These are phyloP conservation scores for Varecia variegata DNA, from an alignment of 2,797 vertebrate species.

Conservation along the genomic window DNA sequence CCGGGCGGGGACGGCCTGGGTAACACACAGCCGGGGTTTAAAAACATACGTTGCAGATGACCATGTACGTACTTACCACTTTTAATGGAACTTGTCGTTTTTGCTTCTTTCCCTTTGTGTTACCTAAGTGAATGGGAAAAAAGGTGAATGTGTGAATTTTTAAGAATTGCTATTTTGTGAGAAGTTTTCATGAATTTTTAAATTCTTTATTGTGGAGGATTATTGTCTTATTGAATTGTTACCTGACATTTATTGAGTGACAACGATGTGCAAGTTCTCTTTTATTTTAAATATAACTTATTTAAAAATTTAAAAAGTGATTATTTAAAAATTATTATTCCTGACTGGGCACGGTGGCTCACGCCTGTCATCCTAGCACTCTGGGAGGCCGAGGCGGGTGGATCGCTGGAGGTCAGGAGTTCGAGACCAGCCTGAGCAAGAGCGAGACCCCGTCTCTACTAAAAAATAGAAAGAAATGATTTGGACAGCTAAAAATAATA, in stretches of 20 bases:
- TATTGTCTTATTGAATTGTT: conserved; percentile 4
- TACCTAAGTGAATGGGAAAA: background rate
- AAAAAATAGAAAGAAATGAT: too few species aligned
- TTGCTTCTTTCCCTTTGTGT: background rate
- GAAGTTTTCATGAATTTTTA: conserved; percentile 9
- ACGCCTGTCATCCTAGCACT: too few species aligned
- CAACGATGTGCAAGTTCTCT: background rate
- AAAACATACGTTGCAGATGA: background rate
- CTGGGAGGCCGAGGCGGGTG: too few species aligned
- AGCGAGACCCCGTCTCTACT: too few species aligned
- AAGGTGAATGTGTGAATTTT: background rate
- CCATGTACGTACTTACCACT: background rate
- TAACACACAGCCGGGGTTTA: background rate
- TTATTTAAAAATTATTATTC: background rate
- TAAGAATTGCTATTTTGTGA: background rate
- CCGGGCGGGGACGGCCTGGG: background rate
- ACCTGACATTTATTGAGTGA: conserved; percentile 16
- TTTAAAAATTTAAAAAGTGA: background rate
- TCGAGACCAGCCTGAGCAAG: too few species aligned
- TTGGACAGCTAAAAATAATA: too few species aligned
- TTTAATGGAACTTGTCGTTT: background rate
- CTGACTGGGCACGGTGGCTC: too few species aligned
- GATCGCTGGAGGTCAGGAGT: too few species aligned
- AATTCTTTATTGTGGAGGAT: background rate
- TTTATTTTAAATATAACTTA: conserved; percentile 9